phyloP scores from a whole-genome alignment of 1,140 invertebrate genomes.

The Nasonia longicornis region DNA sequence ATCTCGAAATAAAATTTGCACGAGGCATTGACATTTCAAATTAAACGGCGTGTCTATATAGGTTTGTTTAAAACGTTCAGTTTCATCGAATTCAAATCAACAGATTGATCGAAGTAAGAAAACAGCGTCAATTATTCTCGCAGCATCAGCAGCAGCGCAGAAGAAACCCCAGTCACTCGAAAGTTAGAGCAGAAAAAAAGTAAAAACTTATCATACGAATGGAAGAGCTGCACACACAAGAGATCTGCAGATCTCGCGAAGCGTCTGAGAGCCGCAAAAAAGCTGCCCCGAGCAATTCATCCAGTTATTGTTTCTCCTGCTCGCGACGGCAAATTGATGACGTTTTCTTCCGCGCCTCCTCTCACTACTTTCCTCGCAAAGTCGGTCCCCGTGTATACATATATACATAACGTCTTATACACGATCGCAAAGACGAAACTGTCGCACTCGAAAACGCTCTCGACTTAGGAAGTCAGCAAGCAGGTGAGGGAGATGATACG shows the following conservation, averaged over 20 bases:
- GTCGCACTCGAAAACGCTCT: not conserved
- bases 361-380: not conserved
- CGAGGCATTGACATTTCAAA: no score
- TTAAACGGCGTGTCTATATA: no score
- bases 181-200: not conserved
- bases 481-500: not conserved
- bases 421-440: not conserved
- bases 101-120: not conserved
- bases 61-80: no score
- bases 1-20: no score
- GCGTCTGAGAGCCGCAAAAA: not conserved
- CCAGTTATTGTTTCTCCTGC: not conserved
- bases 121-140: not conserved
- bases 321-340: slow-evolving; percentile 4
- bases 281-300: not conserved
- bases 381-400: not conserved
- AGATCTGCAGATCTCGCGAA: not conserved
- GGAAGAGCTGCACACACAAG: not conserved
- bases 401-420: not conserved
- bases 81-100: no score
- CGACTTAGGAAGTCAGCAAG: not conserved
- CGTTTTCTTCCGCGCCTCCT: not conserved
- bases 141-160: not conserved
- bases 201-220: not conserved
- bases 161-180: not conserved